Evolutionary conservation across 2,113 vertebrate species (phyloP).

Genomic region (Daubentonia madagascariensis): DNA sequence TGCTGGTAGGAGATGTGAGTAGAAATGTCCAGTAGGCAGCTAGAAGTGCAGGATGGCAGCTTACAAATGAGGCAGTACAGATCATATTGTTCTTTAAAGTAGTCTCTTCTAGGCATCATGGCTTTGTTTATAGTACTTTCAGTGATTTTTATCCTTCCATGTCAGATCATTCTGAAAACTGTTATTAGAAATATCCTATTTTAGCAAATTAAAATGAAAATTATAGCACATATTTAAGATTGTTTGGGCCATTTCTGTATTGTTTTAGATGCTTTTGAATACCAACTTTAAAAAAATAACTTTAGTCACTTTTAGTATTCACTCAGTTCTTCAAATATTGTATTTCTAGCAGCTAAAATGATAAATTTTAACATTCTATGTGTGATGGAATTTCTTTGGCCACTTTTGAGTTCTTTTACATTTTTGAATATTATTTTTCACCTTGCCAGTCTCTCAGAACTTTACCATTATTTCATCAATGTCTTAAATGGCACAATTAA

Average conservation of each 20-base stretch:
- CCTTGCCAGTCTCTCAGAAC: not conserved
- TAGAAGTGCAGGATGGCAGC: not conserved
- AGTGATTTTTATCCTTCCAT: not conserved
- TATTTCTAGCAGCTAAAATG: not conserved
- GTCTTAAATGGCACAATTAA: not conserved
- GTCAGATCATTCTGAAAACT: not conserved
- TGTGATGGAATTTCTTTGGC: not conserved
- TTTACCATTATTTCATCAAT: not conserved
- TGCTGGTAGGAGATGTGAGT: not conserved
- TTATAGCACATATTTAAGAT: not conserved
- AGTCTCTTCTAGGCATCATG: not conserved
- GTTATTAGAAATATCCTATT: not conserved
- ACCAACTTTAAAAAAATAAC: not conserved
- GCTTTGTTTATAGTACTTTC: not conserved
- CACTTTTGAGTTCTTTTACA: not conserved
- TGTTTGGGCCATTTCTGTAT: not conserved
- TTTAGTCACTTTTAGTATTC: not conserved
- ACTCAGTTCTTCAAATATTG: not conserved
- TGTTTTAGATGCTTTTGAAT: not conserved
- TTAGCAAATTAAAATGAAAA: not conserved
- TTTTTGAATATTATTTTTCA: not conserved
- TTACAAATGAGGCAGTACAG: not conserved
- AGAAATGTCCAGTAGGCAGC: not conserved
- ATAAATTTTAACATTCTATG: not conserved
- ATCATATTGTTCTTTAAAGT: not conserved